Evolutionary conservation across 2,888 invertebrate genomes (phyloP).

Genomic region (Creontiades dilutus): DNA sequence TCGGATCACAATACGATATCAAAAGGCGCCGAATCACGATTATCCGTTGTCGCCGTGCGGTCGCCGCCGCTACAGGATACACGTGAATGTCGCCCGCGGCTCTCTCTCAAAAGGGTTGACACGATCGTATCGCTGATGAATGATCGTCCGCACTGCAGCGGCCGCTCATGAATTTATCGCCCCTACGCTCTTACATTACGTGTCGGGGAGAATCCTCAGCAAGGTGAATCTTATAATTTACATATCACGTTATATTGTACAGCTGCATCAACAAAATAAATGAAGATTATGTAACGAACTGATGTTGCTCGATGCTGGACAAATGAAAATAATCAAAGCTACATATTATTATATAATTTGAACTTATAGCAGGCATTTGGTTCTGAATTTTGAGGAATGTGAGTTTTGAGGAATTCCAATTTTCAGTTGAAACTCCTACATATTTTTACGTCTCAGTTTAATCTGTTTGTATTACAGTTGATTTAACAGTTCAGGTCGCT

Average conservation of each 20-base stretch:
- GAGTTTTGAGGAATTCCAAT: too few species aligned
- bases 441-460: too few species aligned
- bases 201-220: background rate
- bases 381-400: too few species aligned
- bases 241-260: background rate
- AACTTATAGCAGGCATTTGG: too few species aligned
- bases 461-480: too few species aligned
- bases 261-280: too few species aligned
- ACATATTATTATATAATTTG: too few species aligned
- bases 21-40: constrained; percentile 26
- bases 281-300: too few species aligned
- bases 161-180: constrained; percentile 28
- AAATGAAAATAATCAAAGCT: too few species aligned
- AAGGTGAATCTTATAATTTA: background rate
- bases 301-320: too few species aligned
- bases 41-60: constrained; percentile 32
- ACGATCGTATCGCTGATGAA: constrained; percentile 42
- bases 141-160: constrained; percentile 36
- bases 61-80: background rate
- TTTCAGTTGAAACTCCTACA: too few species aligned
- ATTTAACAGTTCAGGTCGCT: too few species aligned
- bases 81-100: constrained; percentile 23
- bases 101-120: constrained; percentile 33
- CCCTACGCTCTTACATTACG: constrained; percentile 21
- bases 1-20: constrained; percentile 1